Evolutionary conservation across 1,140 invertebrate genomes (phyloP), one percentile per base, ranked within the genome.

Genomic region (Bombus pascuorum): DNA sequence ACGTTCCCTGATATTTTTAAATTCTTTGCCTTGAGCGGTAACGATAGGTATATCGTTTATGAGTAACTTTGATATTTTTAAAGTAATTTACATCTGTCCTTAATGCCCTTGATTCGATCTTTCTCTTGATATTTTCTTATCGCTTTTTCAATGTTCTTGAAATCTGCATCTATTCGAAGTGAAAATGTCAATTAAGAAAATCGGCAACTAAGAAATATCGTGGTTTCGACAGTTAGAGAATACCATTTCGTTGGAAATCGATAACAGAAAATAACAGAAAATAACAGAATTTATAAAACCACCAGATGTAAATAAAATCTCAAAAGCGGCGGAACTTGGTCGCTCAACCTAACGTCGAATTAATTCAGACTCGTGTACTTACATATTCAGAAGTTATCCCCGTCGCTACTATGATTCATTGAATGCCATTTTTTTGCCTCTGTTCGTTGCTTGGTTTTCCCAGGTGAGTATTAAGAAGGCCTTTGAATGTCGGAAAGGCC

Each of bases 401-500:
- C 72, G 44, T 74, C 37, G 72, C 72, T 74, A 32, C 72, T 47
- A 47, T 74, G 72, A 74, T 74, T 74, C 72, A 74, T 74, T 34
- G 72, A 74, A 74, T 32, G 42, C 15, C n/a, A 32, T 44, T 74
- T 44, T 47, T 47, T 8, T 6, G 15, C 42, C 28, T 39, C 59
- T 44, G 28, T 44, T 73, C 18, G 37, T 42, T 74, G 72, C 39
- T 18, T 74, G 72, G 42, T 74, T 74, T 47, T 74, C 42, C 72
- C 72, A 74, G 72, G 72, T 74, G 72, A 74, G n/a, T 74, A 42
- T 74, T 25, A n/a, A 44, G 15, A 74, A 74, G 72, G 72, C 72
- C 39, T 42, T 74, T 74, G 72, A 74, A 47, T 32, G 42, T 32
- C n/a, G 18, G 71, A 3, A 74, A 74, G 72, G 72, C 72, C 72